Evolutionary conservation across 2,797 vertebrate species (phyloP).

Genomic region (Sebastiscus tertius): DNA sequence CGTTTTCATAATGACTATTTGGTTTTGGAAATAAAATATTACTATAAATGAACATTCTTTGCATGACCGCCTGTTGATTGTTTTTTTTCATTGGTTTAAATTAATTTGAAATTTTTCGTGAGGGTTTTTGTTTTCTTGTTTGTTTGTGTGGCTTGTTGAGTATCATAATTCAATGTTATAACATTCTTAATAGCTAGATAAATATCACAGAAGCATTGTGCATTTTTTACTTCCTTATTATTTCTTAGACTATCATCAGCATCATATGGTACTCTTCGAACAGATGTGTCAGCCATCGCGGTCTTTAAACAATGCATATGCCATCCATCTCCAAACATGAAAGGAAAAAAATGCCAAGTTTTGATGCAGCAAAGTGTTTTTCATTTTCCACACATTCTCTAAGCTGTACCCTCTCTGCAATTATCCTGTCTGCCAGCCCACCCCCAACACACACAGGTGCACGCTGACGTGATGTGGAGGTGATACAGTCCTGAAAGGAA

Average conservation of each 20-base stretch:
- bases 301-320: slow-evolving; percentile 18
- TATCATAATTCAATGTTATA: not conserved
- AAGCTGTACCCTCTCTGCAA: slow-evolving; percentile 31
- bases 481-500: slow-evolving; percentile 38
- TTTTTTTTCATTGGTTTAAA: not conserved
- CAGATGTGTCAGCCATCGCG: not conserved
- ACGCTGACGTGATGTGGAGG: slow-evolving; percentile 9
- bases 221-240: not conserved
- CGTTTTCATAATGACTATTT: not conserved
- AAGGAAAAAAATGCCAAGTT: slow-evolving; percentile 10
- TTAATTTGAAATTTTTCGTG: not conserved
- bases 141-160: not conserved
- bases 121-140: not conserved
- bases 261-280: not conserved
- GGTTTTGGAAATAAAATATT: not conserved
- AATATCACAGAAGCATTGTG: not conserved
- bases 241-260: not conserved
- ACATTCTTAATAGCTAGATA: not conserved
- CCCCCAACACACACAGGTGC: not conserved
- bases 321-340: slow-evolving; percentile 20
- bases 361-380: slow-evolving; percentile 27
- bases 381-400: not conserved
- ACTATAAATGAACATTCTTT: not conserved
- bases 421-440: slow-evolving; percentile 43
- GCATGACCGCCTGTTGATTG: not conserved